phyloP scores from a whole-genome alignment of 1,140 invertebrate species.

The Melipona quadrifasciata region DNA sequence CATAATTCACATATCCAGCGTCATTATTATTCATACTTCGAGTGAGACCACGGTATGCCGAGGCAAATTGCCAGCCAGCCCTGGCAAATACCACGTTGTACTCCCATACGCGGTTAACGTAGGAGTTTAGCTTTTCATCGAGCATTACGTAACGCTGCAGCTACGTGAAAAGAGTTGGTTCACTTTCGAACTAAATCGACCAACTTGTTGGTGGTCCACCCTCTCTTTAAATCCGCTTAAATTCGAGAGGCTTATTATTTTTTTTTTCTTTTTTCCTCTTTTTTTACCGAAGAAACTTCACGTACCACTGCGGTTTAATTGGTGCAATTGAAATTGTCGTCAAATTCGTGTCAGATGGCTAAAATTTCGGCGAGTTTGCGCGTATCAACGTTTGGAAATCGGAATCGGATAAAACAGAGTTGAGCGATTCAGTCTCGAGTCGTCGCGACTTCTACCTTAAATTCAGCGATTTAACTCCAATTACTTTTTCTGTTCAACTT shows the following conservation, averaged over 20 bases:
- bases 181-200: slow-evolving; percentile 60
- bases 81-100: slow-evolving; percentile 43
- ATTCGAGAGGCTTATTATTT: not conserved
- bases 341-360: too few relatives aligned
- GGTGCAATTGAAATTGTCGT: too few relatives aligned
- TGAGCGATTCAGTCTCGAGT: too few relatives aligned
- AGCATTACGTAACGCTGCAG: slow-evolving; percentile 53
- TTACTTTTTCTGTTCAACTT: not conserved
- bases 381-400: too few relatives aligned
- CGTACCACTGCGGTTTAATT: too few relatives aligned
- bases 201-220: slow-evolving; percentile 52
- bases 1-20: slow-evolving; percentile 65
- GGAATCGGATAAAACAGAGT: too few relatives aligned
- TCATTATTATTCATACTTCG: slow-evolving; percentile 68
- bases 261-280: too few relatives aligned
- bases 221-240: not conserved
- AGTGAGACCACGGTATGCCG: slow-evolving; percentile 54
- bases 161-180: slow-evolving; percentile 52
- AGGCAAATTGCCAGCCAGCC: slow-evolving; percentile 64
- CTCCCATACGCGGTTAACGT: slow-evolving; percentile 34
- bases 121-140: slow-evolving; percentile 57
- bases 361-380: too few relatives aligned
- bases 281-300: too few relatives aligned
- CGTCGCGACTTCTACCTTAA: too few relatives aligned
- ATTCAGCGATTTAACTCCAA: too few relatives aligned